phyloP scores from a whole-genome alignment of 2,113 vertebrate species.

The Bubo scandiacus region DNA sequence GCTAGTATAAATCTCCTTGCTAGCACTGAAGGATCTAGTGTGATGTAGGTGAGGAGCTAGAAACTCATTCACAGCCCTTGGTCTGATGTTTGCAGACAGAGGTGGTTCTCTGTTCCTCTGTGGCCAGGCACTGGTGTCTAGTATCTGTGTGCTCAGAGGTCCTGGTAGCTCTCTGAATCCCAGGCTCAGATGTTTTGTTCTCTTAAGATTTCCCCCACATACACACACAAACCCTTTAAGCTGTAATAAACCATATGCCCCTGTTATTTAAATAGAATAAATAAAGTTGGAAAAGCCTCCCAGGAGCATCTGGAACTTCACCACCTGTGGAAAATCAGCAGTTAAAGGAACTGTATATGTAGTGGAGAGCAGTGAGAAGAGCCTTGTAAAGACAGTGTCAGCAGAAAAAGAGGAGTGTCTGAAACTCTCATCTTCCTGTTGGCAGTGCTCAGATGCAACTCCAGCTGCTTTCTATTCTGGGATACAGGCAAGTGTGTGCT shows the following conservation, averaged over 20 bases:
- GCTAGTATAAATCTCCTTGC: background rate
- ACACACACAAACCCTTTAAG: background rate
- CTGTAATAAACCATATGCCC: background rate
- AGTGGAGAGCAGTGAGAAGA: background rate
- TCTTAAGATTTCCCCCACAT: background rate
- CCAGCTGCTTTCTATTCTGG: constrained; percentile 19
- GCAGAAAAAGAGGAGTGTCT: background rate
- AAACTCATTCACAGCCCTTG: background rate
- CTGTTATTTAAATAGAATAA: background rate
- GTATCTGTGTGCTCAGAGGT: background rate
- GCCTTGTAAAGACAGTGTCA: background rate
- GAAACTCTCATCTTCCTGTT: background rate
- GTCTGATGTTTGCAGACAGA: background rate
- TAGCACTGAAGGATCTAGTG: background rate
- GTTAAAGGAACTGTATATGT: background rate
- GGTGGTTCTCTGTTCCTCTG: background rate
- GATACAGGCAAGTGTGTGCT: background rate
- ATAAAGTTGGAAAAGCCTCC: background rate
- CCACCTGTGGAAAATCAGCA: background rate
- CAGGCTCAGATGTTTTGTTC: background rate
- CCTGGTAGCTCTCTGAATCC: background rate
- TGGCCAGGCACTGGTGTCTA: background rate
- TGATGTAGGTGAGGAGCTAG: background rate
- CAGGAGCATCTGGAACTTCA: background rate
- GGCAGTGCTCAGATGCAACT: background rate